Evolutionary conservation across 2,113 vertebrate species (phyloP).

Genomic region (Otus sunia): DNA sequence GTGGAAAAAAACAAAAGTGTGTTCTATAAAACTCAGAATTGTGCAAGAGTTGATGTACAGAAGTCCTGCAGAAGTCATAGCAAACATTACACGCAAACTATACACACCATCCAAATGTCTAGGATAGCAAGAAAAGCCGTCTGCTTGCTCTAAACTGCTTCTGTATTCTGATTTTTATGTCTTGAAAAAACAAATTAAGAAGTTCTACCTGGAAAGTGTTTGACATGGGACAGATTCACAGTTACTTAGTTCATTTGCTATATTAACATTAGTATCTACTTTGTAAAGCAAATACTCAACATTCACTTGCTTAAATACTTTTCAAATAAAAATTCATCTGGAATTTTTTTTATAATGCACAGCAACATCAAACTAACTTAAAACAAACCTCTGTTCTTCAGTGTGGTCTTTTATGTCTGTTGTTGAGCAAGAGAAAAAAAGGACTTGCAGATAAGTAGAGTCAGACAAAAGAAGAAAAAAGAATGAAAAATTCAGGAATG

Average conservation of each 20-base stretch:
- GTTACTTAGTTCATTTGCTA: background rate
- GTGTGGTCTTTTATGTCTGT: background rate
- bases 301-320: constrained; percentile 19
- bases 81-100: background rate
- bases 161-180: background rate
- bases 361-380: background rate
- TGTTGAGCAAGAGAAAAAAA: background rate
- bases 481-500: background rate
- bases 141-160: background rate
- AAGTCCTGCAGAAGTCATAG: background rate
- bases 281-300: background rate
- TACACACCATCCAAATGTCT: background rate
- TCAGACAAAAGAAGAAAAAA: background rate
- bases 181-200: background rate
- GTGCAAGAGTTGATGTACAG: background rate
- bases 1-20: background rate
- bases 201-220: background rate
- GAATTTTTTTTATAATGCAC: background rate
- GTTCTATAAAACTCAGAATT: background rate
- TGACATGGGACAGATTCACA: background rate
- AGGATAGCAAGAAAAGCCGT: background rate
- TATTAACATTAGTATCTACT: background rate
- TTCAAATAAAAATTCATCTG: background rate
- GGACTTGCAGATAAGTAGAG: background rate
- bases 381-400: background rate